Evolutionary conservation across 2,888 invertebrate species (phyloP).

Genomic region (Eristalinus sepulchralis): DNA sequence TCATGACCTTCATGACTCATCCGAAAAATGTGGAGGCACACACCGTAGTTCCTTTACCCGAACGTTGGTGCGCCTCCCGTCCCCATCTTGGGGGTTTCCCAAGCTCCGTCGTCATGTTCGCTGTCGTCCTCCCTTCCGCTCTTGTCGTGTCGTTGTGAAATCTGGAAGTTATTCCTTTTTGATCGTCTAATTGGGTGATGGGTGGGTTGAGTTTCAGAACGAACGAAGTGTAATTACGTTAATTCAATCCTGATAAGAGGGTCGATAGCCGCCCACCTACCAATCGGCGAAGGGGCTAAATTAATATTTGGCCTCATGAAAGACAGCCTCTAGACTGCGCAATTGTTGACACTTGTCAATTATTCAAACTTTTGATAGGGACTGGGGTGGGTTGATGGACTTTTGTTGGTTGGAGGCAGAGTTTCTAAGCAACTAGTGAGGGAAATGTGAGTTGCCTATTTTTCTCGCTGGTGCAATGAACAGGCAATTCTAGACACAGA

Average conservation of each 20-base stretch:
- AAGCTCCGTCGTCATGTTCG: slow-evolving; percentile 22
- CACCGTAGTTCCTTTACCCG: slow-evolving; percentile 44
- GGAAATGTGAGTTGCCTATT: background rate
- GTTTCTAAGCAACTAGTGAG: background rate
- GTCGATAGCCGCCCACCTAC: background rate
- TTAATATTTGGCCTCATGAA: slow-evolving; percentile 22
- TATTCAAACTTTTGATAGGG: slow-evolving; percentile 53
- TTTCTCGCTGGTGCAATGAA: no score
- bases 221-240: slow-evolving; percentile 44
- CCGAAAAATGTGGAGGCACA: slow-evolving; percentile 73
- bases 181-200: slow-evolving; percentile 48
- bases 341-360: slow-evolving; percentile 61
- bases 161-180: slow-evolving; percentile 56
- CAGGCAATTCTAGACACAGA: no score
- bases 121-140: background rate
- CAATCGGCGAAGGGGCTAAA: slow-evolving; percentile 29
- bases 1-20: slow-evolving; percentile 82
- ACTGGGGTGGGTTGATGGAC: background rate
- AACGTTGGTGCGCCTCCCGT: slow-evolving; percentile 44
- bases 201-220: background rate
- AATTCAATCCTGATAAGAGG: slow-evolving; percentile 30
- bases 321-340: slow-evolving; percentile 26
- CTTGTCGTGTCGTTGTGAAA: slow-evolving; percentile 20
- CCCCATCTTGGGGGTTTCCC: slow-evolving; percentile 74
- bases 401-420: background rate